Evolutionary conservation across 2,888 invertebrate species (phyloP).

Genomic region (Agrotis clavis): DNA sequence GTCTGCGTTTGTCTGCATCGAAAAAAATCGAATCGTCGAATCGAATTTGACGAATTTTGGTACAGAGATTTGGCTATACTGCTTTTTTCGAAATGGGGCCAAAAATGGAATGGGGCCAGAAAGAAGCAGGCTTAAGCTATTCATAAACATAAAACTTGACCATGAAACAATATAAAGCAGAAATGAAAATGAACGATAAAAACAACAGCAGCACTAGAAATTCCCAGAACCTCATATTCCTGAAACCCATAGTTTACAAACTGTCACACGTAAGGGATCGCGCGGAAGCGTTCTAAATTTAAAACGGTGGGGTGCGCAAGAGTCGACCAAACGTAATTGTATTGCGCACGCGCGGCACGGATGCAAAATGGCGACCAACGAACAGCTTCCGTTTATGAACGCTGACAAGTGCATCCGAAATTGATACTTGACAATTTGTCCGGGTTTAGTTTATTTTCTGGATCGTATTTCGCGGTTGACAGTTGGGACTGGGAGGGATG

Average conservation of each 20-base stretch:
- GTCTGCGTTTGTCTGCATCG: too few relatives aligned
- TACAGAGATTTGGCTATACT: too few relatives aligned
- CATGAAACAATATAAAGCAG: background rate
- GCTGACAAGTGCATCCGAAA: constrained; percentile 82
- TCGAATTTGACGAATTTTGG: too few relatives aligned
- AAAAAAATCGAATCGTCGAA: too few relatives aligned
- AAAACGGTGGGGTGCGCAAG: constrained; percentile 67
- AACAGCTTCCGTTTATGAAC: constrained; percentile 80
- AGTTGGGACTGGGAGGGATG: too few relatives aligned
- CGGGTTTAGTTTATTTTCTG: constrained; percentile 26
- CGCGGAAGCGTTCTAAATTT: constrained; percentile 79
- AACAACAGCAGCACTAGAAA: constrained; percentile 9
- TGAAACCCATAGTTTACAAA: constrained; percentile 67
- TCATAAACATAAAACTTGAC: constrained; percentile 1
- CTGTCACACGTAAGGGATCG: constrained; percentile 68
- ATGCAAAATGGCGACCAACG: constrained; percentile 82
- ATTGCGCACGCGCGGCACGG: constrained; percentile 77
- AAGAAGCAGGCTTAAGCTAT: too few relatives aligned
- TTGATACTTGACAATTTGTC: constrained; percentile 65
- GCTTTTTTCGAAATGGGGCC: too few relatives aligned
- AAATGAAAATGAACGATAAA: background rate
- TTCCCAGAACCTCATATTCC: constrained; percentile 52
- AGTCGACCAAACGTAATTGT: constrained; percentile 66
- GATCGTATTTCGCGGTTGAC: constrained; percentile 16
- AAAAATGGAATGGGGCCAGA: too few relatives aligned